A percentile compares a stretch with the other conserved stretches of the same genome.
Conservation (phyloP, 2,113 vertebrate species). For the Vimba vimba region DNA sequence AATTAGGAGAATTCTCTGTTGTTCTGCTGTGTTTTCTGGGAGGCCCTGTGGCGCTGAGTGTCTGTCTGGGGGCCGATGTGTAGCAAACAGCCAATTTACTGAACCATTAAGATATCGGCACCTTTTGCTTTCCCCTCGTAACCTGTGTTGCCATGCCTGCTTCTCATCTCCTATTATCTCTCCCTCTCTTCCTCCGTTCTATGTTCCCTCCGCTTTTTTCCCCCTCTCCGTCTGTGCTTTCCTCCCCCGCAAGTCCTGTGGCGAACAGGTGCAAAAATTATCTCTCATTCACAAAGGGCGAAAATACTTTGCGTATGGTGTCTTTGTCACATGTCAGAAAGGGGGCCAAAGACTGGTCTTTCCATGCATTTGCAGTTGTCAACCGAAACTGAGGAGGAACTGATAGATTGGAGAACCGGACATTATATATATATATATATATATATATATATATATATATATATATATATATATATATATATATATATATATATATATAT, state of each 20-base stretch:
- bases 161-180: conserved; percentile 18
- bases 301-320: conserved; percentile 19
- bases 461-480: too few relatives aligned
- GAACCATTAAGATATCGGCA: conserved; percentile 46
- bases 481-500: neutral
- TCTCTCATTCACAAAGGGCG: conserved; percentile 27
- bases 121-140: conserved; percentile 29
- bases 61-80: conserved; percentile 39
- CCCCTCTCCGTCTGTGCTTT: conserved; percentile 24
- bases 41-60: conserved; percentile 35
- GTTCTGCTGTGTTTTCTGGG: conserved; percentile 43
- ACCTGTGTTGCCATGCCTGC: conserved; percentile 37
- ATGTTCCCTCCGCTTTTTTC: neutral
- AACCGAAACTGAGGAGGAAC: conserved; percentile 50
- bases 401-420: neutral
- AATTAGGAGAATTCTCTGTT: conserved; percentile 40
- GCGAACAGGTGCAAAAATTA: conserved; percentile 34
- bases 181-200: conserved; percentile 17
- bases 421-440: neutral
- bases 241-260: neutral
- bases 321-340: conserved; percentile 60
- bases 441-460: too few relatives aligned
- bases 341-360: conserved; percentile 38
- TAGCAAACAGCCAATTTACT: conserved; percentile 47
- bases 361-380: conserved; percentile 54